phyloP scores from a whole-genome alignment of 1,140 invertebrate genomes.

The Mesaphorura yosii region DNA sequence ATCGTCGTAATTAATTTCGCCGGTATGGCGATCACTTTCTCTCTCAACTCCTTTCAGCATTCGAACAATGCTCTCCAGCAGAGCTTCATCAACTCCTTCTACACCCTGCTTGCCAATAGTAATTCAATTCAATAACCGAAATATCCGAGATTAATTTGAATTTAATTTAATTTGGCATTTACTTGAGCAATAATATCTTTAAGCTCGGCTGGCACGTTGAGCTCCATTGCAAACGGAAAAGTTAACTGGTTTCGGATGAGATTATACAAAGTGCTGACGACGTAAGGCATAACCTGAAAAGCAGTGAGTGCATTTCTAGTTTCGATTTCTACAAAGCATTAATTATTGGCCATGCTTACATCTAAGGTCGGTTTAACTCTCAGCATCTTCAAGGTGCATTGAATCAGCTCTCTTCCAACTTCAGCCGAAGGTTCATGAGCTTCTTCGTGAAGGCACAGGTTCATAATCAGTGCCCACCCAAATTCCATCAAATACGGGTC shows the following conservation, averaged over 20 bases:
- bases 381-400: constrained; percentile 18
- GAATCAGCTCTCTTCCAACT: constrained; percentile 15
- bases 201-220: constrained; percentile 12
- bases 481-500: constrained; percentile 52
- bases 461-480: constrained; percentile 53
- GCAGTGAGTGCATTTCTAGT: not conserved
- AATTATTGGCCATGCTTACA: constrained; percentile 5
- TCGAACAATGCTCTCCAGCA: constrained; percentile 19
- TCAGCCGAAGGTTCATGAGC: constrained; percentile 33
- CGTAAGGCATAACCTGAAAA: constrained; percentile 22
- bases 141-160: not conserved
- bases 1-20: constrained; percentile 29
- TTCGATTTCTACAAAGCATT: not conserved
- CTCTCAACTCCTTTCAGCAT: constrained; percentile 8
- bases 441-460: constrained; percentile 49
- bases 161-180: not conserved
- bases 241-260: constrained; percentile 23
- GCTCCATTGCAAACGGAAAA: constrained; percentile 21
- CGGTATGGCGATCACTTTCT: constrained; percentile 10
- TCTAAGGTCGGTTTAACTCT: constrained; percentile 12
- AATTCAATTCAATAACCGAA: not conserved
- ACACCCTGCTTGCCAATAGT: not conserved
- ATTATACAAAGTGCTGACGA: constrained; percentile 29
- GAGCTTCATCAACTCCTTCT: not conserved
- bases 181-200: not conserved